These are phyloP conservation scores for Pemphigus obesinymphae DNA, from an alignment of 1,140 invertebrate genomes.

Conservation along the genomic window DNA sequence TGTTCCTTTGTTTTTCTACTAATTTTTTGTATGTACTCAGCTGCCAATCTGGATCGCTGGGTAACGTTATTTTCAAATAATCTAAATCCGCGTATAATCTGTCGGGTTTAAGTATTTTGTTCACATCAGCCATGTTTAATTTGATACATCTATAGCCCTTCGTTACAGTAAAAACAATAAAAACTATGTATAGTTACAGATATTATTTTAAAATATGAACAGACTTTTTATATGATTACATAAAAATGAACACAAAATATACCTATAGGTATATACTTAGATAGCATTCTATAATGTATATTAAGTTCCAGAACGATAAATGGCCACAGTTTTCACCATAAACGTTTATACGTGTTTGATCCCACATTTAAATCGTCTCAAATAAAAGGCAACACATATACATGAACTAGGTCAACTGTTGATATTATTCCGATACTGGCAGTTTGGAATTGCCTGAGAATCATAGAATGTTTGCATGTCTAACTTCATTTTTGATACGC, in stretches of 20 bases:
- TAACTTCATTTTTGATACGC: conserved; percentile 25
- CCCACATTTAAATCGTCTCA: not conserved
- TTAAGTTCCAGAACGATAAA: not conserved
- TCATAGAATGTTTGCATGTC: conserved; percentile 11
- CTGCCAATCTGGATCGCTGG: conserved; percentile 33
- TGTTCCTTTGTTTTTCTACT: conserved; percentile 25
- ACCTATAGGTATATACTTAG: too few relatives aligned
- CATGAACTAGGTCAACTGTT: conserved; percentile 18
- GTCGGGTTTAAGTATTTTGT: not conserved
- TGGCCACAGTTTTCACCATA: not conserved
- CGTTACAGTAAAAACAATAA: too few relatives aligned
- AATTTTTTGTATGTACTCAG: conserved; percentile 31
- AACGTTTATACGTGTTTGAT: not conserved
- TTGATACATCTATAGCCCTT: too few relatives aligned
- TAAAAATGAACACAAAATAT: not conserved
- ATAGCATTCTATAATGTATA: not conserved
- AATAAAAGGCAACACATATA: not conserved
- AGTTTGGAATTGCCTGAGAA: not conserved
- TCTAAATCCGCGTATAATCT: conserved; percentile 4
- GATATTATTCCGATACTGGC: conserved; percentile 11
- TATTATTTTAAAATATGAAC: not conserved
- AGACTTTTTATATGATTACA: not conserved
- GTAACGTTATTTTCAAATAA: conserved; percentile 32
- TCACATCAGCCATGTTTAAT: not conserved
- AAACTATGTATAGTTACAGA: not conserved